Evolutionary conservation across 2,888 invertebrate species (phyloP).

Genomic region (Pyralis farinalis): DNA sequence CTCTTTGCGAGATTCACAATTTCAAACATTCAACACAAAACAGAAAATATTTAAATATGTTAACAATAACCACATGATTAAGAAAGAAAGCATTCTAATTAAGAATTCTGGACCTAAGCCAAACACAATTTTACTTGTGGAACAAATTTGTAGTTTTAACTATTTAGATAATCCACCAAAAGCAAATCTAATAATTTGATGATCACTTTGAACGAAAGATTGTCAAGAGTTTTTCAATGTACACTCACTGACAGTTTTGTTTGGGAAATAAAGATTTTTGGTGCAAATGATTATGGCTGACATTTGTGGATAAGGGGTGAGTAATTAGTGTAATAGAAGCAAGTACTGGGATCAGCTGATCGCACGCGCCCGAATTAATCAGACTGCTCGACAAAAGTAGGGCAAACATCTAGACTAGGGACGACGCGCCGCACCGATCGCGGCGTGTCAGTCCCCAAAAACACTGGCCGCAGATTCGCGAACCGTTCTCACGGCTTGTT

Average conservation of each 20-base stretch:
- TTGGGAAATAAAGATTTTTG: not conserved
- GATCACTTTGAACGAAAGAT: conserved; percentile 38
- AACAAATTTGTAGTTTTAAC: conserved; percentile 10
- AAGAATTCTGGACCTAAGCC: conserved; percentile 59
- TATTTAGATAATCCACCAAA: not conserved
- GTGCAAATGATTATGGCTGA: conserved; percentile 8
- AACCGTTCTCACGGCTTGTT: conserved; percentile 50
- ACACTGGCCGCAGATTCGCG: conserved; percentile 40
- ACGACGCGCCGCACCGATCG: conserved; percentile 46
- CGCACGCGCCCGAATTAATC: conserved; percentile 74
- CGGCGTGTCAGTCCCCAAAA: conserved; percentile 38
- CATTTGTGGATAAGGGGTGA: conserved; percentile 18
- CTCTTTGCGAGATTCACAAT: too few relatives aligned
- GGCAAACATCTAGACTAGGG: conserved; percentile 68
- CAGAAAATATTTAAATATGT: conserved; percentile 12
- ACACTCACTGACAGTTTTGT: not conserved
- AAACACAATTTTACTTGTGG: conserved; percentile 35
- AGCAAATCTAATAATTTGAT: conserved; percentile 27
- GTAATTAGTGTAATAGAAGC: conserved; percentile 41
- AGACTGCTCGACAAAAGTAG: conserved; percentile 72
- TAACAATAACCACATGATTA: conserved; percentile 34
- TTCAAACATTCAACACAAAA: not conserved
- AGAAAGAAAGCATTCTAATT: conserved; percentile 56
- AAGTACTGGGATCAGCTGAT: conserved; percentile 73
- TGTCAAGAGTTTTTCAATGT: conserved; percentile 23